Evolutionary conservation across 2,888 invertebrate genomes (phyloP).

Genomic region (Leucophenga montana): DNA sequence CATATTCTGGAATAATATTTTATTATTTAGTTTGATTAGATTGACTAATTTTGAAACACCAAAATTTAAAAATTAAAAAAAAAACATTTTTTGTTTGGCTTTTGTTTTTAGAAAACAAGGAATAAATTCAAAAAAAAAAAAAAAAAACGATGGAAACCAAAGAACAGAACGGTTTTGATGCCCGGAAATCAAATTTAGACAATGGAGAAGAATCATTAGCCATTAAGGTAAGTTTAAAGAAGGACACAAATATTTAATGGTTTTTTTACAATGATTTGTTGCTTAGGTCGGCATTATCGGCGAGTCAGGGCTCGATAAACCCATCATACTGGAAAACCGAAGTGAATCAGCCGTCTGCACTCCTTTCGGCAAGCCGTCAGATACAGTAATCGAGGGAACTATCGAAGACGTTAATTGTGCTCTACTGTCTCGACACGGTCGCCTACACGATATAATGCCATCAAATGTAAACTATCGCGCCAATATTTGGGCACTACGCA

Average conservation of each 20-base stretch:
- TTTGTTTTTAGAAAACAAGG: background rate
- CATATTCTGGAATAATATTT: no score
- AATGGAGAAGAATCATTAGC: constrained; percentile 5
- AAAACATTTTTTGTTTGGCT: background rate
- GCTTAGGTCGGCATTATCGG: constrained; percentile 94
- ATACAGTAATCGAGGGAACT: constrained; percentile 83
- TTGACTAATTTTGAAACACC: background rate
- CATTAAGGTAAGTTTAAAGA: background rate
- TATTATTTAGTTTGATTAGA: no score
- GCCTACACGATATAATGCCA: constrained; percentile 83
- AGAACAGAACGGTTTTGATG: background rate
- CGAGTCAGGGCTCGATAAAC: constrained; percentile 93
- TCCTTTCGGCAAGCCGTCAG: constrained; percentile 88
- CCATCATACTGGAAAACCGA: constrained; percentile 82
- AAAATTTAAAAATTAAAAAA: background rate
- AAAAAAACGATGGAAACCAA: constrained; percentile 17
- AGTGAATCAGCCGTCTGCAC: constrained; percentile 80
- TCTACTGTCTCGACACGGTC: constrained; percentile 81
- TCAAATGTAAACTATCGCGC: constrained; percentile 94
- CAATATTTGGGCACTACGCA: constrained; percentile 93
- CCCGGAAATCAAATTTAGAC: background rate
- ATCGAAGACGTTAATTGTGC: constrained; percentile 85
- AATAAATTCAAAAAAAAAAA: constrained; percentile 15
- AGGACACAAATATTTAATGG: background rate
- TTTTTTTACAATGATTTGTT: background rate